Evolutionary conservation across 2,888 invertebrate species (phyloP), one percentile per base, ranked within the genome.

Genomic region (Neoscelio sp.): DNA sequence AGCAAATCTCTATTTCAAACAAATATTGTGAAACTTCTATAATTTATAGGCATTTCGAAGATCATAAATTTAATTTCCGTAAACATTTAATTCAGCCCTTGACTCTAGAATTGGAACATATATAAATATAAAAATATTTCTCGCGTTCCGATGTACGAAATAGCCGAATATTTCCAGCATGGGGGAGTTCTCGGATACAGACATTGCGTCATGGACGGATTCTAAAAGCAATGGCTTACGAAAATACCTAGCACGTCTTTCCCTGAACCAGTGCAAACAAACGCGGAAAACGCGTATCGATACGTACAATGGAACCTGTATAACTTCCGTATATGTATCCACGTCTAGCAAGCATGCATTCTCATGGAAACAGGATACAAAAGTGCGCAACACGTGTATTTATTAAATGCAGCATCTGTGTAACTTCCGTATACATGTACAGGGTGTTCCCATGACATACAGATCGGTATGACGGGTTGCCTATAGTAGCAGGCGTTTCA

Each of bases 201-300:
- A n/a, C 48, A 50, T 86, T 85, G 84, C 86, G 84, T 86, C 86
- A 85, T 80, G 82, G 65, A 73, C 80, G 30, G 35, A 64, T 80
- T 85, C 85, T 85, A 86, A 86, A 87, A 83, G 80, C 83, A 83
- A 84, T 82, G 81, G 62, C 81, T 81, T 80, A 82, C 85, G 83
- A 86, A 87, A 85, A 87, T 87, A 86, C 82, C 81, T 81, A 60
- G 52, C 70, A 71, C 74, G 54, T 52, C 62, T 52, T 40, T 70
- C 35, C 64, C 8, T 42, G 40, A 33, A 52, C 64, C 48, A 73
- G 65, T 75, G 78, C 80, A 81, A 78, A 80, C 81, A 80, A 80
- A 81, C 75, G 60, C 6, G 46, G 17, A 18, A 71, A 64, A 73
- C 35, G 10, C 2, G 15, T n/a, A n/a, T 33, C 28, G 44, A 50